phyloP scores from a whole-genome alignment of 1,140 invertebrate genomes.

The fruit fly (Drosophila melanogaster) region Release_6_plus_ISO1_MT NT_033779.5:12044501-12045000 shows the following conservation, averaged over 20 bases:
- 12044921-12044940: slow-evolving; percentile 30
- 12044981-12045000: slow-evolving; percentile 12
- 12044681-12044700: slow-evolving; percentile 46
- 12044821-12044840: slow-evolving; percentile 50
- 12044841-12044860: slow-evolving; percentile 3
- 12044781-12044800: slow-evolving; percentile 26
- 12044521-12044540: too few relatives aligned
- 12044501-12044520: too few relatives aligned
- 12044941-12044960: not conserved
- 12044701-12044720: slow-evolving; percentile 62
- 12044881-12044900: slow-evolving; percentile 19
- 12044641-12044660: slow-evolving; percentile 20
- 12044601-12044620: slow-evolving; percentile 6
- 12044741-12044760: slow-evolving; percentile 68
- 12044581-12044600: too few relatives aligned
- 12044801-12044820: slow-evolving; percentile 34
- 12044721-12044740: slow-evolving; percentile 73
- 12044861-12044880: not conserved
- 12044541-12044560: too few relatives aligned
- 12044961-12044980: slow-evolving; percentile 19
- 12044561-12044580: too few relatives aligned
- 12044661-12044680: slow-evolving; percentile 19
- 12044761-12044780: slow-evolving; percentile 56
- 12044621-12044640: slow-evolving; percentile 15
- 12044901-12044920: slow-evolving; percentile 25